Evolutionary conservation across 1,140 invertebrate genomes (phyloP).

Genomic region (Pectinophora gossypiella): DNA sequence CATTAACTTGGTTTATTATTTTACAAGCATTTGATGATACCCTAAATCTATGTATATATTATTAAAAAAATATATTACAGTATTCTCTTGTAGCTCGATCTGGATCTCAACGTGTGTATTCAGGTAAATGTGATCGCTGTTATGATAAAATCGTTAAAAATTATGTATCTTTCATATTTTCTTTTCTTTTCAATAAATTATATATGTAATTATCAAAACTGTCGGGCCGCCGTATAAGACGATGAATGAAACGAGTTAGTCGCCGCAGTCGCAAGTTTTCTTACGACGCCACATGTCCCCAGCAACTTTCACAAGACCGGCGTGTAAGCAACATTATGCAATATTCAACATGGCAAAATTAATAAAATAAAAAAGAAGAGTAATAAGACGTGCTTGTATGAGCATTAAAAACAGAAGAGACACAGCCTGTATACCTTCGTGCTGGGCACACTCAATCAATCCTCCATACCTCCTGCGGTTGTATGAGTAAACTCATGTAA

Average conservation of each 20-base stretch:
- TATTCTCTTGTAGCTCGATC: neutral
- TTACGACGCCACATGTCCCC: conserved; percentile 38
- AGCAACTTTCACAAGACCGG: no score
- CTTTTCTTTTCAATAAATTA: neutral
- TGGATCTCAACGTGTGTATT: no score
- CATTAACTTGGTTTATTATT: neutral
- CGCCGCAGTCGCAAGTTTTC: conserved; percentile 34
- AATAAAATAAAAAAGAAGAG: no score
- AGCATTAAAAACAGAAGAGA: no score
- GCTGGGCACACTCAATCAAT: no score
- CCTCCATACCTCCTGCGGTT: no score
- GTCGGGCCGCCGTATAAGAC: conserved; percentile 20
- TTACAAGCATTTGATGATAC: neutral
- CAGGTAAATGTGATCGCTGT: no score
- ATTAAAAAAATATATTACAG: neutral
- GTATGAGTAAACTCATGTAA: no score
- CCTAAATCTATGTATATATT: neutral
- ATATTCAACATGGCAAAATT: no score
- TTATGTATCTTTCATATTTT: neutral
- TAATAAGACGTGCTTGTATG: no score
- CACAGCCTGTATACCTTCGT: no score
- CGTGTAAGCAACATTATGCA: no score
- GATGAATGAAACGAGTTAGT: conserved; percentile 49
- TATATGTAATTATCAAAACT: conserved; percentile 20
- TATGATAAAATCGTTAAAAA: neutral